Evolutionary conservation across 2,888 invertebrate species (phyloP).

Genomic region (Clitarchus hookeri): DNA sequence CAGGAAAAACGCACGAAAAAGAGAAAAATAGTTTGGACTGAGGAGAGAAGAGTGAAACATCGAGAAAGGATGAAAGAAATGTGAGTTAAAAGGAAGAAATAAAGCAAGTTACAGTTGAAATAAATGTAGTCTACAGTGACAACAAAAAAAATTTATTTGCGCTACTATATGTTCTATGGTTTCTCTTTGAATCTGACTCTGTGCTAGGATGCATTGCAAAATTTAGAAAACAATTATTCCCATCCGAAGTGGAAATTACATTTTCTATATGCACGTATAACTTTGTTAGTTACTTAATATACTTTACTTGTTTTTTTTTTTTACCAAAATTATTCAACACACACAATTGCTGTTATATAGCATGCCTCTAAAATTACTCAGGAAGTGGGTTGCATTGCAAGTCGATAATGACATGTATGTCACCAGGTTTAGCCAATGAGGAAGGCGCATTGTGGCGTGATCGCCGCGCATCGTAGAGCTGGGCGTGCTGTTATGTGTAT

Average conservation of each 20-base stretch:
- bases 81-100: no score
- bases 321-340: neutral
- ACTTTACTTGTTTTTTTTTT: neutral
- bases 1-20: no score
- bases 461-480: neutral
- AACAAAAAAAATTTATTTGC: no score
- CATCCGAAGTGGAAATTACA: neutral
- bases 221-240: neutral
- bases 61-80: no score
- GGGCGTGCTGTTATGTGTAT: neutral
- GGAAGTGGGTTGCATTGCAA: neutral
- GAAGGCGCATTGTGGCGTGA: slow-evolving; percentile 10
- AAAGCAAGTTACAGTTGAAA: no score
- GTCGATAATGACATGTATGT: slow-evolving; percentile 8
- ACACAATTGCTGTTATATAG: neutral
- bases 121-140: no score
- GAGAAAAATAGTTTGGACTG: no score
- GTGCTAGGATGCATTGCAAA: neutral
- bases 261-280: neutral
- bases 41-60: no score
- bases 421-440: slow-evolving; percentile 3
- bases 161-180: no score
- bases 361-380: neutral
- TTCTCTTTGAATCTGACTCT: no score
- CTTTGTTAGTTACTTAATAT: neutral